Base-by-base conservation (phyloP, 2,888 invertebrate genomes). In the Chalcosyrphus nemorum region DNA sequence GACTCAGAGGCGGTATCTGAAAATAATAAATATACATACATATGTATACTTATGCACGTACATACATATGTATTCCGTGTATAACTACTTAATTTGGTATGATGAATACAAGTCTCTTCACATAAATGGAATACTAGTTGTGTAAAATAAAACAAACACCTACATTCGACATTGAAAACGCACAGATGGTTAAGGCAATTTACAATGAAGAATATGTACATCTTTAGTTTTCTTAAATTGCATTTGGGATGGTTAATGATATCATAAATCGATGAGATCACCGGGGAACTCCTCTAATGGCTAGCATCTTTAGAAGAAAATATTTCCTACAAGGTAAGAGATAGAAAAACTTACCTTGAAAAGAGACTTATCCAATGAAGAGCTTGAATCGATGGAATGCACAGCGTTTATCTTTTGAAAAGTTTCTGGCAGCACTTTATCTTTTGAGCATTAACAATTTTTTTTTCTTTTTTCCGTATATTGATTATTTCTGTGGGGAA, bases 181-280 rank as follows among this genome's bases (percentile, higher is more conserved):
- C 24, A n/a, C 29, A 50, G 17, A 27, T 1, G 7, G 24, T 50
- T n/a, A n/a, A n/a, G n/a, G n/a, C n/a, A n/a, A 13, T 2, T 13
- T 1, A 24, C 15, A 9, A 11, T 17, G 5, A 35, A 57, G 24
- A 21, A n/a, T n/a, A 41, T 4, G 4, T 6, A 6, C 15, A 4
- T 2, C 15, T 2, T 9, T 2, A 9, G 7, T 43, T 43, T 43
- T 17, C 17, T 7, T 17, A 5, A 41, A 19, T 15, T 29, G 15
- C 29, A 54, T 4, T 38, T 17, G 5, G n/a, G 15, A 35, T 35
- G 17, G 6, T 1, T 15, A 21, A 27, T 50, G 13, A 71, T 32
- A 52, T 32, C 50, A 72, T 29, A 9, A 70, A 57, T 43, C 50
- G 57, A 81, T 81, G 75, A 81, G 56, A 76, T 81, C 81, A 81